Percentiles rank a stretch among this genome's conserved stretches.
Conservation (phyloP, 2,797 vertebrate species). For the Microtus obscurus region DNA sequence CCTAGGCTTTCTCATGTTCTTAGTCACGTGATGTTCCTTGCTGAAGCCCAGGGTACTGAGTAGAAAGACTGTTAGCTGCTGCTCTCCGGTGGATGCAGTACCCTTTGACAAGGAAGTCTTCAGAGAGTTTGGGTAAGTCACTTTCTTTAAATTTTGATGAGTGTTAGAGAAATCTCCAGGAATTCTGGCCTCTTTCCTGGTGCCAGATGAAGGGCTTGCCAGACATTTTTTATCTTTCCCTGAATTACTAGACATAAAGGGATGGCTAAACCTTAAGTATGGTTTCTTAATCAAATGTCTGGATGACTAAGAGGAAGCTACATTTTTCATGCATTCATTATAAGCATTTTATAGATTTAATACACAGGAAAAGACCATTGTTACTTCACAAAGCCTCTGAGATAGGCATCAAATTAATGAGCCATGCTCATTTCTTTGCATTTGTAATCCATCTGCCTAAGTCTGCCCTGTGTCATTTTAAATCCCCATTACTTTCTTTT, state of each 20-base stretch:
- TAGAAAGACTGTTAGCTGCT: background rate
- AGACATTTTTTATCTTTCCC: background rate
- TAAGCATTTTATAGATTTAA: slow-evolving; percentile 29
- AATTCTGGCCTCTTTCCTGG: background rate
- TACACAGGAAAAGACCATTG: slow-evolving; percentile 18
- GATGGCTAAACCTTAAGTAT: background rate
- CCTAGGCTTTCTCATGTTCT: background rate
- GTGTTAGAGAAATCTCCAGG: background rate
- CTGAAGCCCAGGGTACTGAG: no score
- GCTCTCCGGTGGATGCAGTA: background rate
- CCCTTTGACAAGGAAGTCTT: background rate
- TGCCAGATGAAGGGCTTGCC: background rate
- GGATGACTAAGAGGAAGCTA: background rate
- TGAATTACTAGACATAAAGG: background rate
- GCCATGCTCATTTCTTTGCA: slow-evolving; percentile 49
- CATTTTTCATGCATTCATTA: background rate
- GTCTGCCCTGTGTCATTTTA: slow-evolving; percentile 45
- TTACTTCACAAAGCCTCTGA: slow-evolving; percentile 7
- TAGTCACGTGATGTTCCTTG: background rate
- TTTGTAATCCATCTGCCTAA: slow-evolving; percentile 11
- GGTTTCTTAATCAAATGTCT: background rate
- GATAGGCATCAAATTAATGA: slow-evolving; percentile 51
- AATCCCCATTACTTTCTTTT: slow-evolving; percentile 12
- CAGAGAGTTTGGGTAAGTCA: background rate
- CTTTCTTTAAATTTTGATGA: background rate